These are phyloP conservation scores for Anastrepha ludens DNA, from an alignment of 1,140 invertebrate genomes.

Conservation along the genomic window DNA sequence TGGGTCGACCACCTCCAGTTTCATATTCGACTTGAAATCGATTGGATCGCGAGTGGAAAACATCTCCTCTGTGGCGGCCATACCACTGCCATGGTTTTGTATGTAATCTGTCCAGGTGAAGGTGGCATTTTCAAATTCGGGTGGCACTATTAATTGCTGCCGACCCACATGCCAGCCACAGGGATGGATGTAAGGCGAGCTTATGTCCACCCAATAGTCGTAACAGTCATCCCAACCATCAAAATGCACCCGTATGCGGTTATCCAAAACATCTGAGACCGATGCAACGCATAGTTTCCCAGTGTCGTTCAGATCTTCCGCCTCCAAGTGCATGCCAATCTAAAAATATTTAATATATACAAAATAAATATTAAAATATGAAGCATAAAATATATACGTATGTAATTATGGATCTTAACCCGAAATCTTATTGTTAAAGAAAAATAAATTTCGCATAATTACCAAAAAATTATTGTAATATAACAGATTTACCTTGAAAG, in stretches of 20 bases:
- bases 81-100: constrained; percentile 81
- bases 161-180: constrained; percentile 93
- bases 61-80: constrained; percentile 86
- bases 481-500: constrained; percentile 68
- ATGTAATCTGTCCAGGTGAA: constrained; percentile 94
- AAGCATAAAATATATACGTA: too few species aligned
- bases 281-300: constrained; percentile 91
- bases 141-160: constrained; percentile 86
- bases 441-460: too few species aligned
- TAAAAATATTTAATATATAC: constrained; percentile 66
- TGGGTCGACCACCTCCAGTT: constrained; percentile 93
- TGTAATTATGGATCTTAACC: too few species aligned
- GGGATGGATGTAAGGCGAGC: constrained; percentile 94
- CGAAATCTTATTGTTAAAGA: too few species aligned
- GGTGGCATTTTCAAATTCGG: constrained; percentile 79
- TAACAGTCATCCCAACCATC: constrained; percentile 96
- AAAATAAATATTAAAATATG: constrained; percentile 7
- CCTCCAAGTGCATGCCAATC: constrained; percentile 95
- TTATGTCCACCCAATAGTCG: constrained; percentile 94
- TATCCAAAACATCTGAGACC: constrained; percentile 88
- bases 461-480: constrained; percentile 8
- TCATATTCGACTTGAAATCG: constrained; percentile 91
- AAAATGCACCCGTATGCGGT: constrained; percentile 92
- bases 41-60: constrained; percentile 87
- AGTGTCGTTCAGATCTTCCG: constrained; percentile 93